These are phyloP conservation scores for Crotalus horridus DNA, from an alignment of 2,113 vertebrate genomes.

Conservation along the genomic window DNA sequence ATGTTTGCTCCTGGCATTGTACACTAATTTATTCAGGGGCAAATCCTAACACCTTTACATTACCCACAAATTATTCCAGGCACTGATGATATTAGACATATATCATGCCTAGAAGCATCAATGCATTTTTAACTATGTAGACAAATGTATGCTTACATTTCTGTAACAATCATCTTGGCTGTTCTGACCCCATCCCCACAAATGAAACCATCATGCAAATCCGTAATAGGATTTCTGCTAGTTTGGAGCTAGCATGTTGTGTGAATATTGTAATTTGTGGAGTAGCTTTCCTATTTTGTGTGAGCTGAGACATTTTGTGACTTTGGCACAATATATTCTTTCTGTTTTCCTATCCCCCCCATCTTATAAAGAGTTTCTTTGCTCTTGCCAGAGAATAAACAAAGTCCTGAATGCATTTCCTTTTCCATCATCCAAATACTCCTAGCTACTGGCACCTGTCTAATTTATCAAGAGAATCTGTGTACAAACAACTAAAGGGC, in stretches of 20 bases:
- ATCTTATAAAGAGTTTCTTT: background rate
- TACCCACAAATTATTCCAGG: background rate
- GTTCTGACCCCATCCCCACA: background rate
- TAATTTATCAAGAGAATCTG: slow-evolving; percentile 21
- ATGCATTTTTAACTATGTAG: background rate
- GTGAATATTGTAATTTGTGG: background rate
- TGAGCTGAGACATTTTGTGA: background rate
- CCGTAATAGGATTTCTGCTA: background rate
- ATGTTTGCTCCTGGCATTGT: background rate
- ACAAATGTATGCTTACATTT: background rate
- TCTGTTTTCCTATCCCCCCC: background rate
- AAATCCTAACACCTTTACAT: background rate
- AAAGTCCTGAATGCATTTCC: background rate
- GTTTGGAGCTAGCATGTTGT: background rate
- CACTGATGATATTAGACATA: background rate
- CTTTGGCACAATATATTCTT: background rate
- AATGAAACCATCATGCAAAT: background rate
- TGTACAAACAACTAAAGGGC: slow-evolving; percentile 19
- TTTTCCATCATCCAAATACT: slow-evolving; percentile 8
- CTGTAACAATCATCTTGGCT: background rate
- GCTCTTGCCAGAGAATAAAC: background rate
- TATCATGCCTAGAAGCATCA: background rate
- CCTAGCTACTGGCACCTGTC: slow-evolving; percentile 15
- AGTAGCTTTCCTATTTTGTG: background rate
- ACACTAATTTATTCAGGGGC: background rate